A percentile compares a stretch with the other conserved stretches of the same genome.
Evolutionary conservation across 2,113 vertebrate genomes (phyloP).

Genomic region (Dasyornis broadbenti): DNA sequence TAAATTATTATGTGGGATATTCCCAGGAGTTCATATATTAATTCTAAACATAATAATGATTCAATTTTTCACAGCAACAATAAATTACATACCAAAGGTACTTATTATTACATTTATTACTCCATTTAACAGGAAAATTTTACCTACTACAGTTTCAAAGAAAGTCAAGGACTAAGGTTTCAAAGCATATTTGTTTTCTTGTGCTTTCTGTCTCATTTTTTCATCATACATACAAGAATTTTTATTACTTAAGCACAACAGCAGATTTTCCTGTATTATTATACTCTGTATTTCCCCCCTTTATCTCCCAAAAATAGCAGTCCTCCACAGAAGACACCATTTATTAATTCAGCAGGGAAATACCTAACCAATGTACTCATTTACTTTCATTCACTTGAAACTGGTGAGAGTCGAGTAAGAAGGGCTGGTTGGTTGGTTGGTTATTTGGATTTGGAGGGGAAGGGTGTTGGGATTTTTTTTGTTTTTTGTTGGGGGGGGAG

Average conservation of each 20-base stretch:
- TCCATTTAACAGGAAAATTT: neutral
- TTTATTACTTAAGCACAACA: neutral
- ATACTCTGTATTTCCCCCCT: neutral
- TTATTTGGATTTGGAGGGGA: neutral
- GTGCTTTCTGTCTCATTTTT: neutral
- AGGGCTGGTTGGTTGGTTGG: neutral
- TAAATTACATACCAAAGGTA: neutral
- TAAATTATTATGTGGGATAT: neutral
- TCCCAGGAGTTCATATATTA: neutral
- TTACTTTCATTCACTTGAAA: neutral
- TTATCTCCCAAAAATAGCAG: neutral
- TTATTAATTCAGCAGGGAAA: neutral
- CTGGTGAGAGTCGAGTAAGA: neutral
- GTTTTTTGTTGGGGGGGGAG: too few relatives aligned
- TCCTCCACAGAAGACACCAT: neutral
- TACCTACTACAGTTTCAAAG: neutral
- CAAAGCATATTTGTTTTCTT: neutral
- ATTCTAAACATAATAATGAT: neutral
- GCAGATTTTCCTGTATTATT: neutral
- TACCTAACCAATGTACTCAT: neutral
- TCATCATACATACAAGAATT: neutral
- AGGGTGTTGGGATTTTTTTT: neutral
- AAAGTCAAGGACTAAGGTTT: neutral
- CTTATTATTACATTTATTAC: neutral
- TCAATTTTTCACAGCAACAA: neutral